Conservation (phyloP, 2,888 invertebrate species). For the Acanthoscelides obtectus region DNA sequence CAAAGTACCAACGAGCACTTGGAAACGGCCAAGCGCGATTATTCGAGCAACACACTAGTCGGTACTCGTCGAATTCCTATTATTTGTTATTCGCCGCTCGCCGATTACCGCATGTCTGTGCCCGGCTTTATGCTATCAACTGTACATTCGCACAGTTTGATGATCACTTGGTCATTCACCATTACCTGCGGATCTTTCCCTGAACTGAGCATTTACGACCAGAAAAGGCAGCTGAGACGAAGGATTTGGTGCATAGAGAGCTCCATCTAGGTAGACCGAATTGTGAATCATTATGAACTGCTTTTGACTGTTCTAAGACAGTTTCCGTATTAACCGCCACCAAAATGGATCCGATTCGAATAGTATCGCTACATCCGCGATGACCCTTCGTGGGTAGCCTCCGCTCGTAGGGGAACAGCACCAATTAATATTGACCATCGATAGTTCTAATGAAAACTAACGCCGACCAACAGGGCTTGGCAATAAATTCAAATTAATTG, state of each 20-base stretch:
- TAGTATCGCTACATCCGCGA: background rate
- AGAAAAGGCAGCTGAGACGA: no score
- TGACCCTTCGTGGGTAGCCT: background rate
- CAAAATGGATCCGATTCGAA: background rate
- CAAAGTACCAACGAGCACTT: no score
- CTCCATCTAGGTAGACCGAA: no score
- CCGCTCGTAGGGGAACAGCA: background rate
- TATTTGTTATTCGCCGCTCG: background rate
- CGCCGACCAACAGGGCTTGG: background rate
- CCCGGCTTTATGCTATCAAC: no score
- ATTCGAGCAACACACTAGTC: background rate
- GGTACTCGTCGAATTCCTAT: background rate
- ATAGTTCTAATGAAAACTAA: background rate
- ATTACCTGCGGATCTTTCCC: no score
- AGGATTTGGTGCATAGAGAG: no score
- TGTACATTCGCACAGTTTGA: no score
- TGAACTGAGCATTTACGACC: no score
- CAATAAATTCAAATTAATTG: conserved; percentile 10
- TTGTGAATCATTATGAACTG: no score
- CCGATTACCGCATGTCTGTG: no score
- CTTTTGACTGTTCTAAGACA: background rate
- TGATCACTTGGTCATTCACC: no score
- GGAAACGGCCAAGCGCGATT: no score
- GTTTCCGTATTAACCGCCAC: background rate
- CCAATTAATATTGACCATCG: background rate